phyloP scores from a whole-genome alignment of 2,113 vertebrate genomes.

The Oryzias celebensis region DNA sequence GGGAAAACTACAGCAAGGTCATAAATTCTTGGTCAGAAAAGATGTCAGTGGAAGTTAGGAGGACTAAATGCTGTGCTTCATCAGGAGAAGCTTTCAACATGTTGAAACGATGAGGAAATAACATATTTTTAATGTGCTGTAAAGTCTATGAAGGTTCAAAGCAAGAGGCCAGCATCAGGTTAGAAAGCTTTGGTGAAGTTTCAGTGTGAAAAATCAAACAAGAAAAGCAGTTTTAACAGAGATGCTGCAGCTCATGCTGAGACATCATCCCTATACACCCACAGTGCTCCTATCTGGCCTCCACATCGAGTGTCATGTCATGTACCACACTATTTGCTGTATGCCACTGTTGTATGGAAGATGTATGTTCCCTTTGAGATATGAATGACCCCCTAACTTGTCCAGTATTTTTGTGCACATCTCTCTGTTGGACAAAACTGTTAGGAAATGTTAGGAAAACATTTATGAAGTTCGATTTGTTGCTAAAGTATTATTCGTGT shows the following conservation, averaged over 20 bases:
- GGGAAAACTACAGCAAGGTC: not conserved
- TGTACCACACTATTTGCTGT: constrained; percentile 5
- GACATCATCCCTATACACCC: constrained; percentile 28
- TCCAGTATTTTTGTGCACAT: not conserved
- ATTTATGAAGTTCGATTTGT: too few species aligned
- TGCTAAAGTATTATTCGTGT: too few species aligned
- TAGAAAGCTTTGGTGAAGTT: constrained; percentile 24
- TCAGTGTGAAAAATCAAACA: constrained; percentile 26
- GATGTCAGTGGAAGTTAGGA: constrained; percentile 12
- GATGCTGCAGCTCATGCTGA: constrained; percentile 15
- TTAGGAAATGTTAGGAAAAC: too few species aligned
- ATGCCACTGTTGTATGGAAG: constrained; percentile 16
- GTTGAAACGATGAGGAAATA: constrained; percentile 21
- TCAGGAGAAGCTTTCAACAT: constrained; percentile 16
- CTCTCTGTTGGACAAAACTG: not conserved
- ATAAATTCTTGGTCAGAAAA: not conserved
- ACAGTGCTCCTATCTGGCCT: constrained; percentile 22
- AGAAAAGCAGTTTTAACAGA: constrained; percentile 17
- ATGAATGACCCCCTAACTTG: not conserved
- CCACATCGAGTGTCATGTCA: constrained; percentile 28
- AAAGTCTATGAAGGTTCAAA: constrained; percentile 29
- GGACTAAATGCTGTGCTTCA: constrained; percentile 5
- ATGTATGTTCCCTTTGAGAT: constrained; percentile 15
- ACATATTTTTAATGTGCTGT: constrained; percentile 17
- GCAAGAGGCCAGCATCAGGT: constrained; percentile 22